Evolutionary conservation across 2,113 vertebrate species (phyloP).

Genomic region (Canis aureus): DNA sequence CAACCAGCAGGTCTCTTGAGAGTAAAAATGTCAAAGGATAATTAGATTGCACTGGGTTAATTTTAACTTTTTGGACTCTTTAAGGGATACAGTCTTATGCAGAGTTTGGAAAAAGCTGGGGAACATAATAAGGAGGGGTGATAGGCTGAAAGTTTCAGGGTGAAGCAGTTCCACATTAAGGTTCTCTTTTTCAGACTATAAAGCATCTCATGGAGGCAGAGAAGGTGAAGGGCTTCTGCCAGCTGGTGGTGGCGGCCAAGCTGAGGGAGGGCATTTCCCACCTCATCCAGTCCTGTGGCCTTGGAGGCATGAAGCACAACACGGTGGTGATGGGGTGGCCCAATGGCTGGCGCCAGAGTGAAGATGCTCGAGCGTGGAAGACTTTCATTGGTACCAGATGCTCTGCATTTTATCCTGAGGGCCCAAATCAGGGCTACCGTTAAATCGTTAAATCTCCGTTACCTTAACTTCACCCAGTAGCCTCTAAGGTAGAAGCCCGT

Average conservation of each 20-base stretch:
- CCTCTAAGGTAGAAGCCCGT: background rate
- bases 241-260: slow-evolving; percentile 94
- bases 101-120: background rate
- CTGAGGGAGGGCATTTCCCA: slow-evolving; percentile 93
- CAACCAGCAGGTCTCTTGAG: background rate
- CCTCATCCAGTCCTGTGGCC: slow-evolving; percentile 95
- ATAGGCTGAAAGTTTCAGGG: background rate
- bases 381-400: slow-evolving; percentile 92
- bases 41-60: background rate
- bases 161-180: slow-evolving; percentile 26
- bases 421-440: background rate
- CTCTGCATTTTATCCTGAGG: background rate
- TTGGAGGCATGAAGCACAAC: slow-evolving; percentile 95
- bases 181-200: slow-evolving; percentile 89
- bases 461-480: background rate
- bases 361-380: slow-evolving; percentile 95
- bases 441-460: slow-evolving; percentile 1
- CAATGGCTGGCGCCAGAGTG: slow-evolving; percentile 95
- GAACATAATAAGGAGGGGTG: background rate
- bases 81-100: background rate
- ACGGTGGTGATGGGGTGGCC: slow-evolving; percentile 97
- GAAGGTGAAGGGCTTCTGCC: slow-evolving; percentile 94
- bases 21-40: background rate
- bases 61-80: background rate
- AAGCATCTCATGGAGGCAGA: slow-evolving; percentile 95